phyloP scores from a whole-genome alignment of 2,113 vertebrate genomes.

The Tupaia chinensis region DNA sequence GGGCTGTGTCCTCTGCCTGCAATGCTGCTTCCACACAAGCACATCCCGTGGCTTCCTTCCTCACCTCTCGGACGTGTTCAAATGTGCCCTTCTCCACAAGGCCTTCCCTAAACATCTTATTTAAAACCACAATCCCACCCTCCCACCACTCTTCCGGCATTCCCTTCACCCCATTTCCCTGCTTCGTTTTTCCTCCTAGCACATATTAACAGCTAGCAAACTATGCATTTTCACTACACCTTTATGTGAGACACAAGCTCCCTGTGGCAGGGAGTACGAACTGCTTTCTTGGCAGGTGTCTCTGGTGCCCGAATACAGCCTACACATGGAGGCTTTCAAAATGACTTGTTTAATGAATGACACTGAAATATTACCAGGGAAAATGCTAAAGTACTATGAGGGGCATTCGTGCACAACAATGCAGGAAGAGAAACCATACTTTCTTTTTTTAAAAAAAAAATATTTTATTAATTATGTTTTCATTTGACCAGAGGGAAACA shows the following conservation, averaged over 20 bases:
- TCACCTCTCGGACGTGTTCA: background rate
- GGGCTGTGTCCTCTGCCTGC: background rate
- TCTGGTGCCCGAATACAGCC: background rate
- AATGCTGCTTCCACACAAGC: background rate
- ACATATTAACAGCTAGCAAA: background rate
- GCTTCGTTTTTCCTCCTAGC: constrained; percentile 32
- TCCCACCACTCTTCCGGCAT: background rate
- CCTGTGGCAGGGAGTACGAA: background rate
- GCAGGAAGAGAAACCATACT: background rate
- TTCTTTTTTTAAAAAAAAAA: background rate
- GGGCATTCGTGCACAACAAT: background rate
- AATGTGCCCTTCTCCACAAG: background rate
- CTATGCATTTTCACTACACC: background rate
- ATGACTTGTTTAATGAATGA: background rate
- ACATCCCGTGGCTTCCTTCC: background rate
- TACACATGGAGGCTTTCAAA: background rate
- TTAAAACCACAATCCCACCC: background rate
- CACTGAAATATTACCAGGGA: background rate
- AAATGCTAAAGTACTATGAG: background rate
- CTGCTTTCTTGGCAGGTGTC: background rate
- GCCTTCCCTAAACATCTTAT: background rate
- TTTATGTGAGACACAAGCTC: background rate
- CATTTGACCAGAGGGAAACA: too few relatives aligned
- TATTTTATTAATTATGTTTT: too few relatives aligned
- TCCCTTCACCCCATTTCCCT: background rate